phyloP scores from a whole-genome alignment of 2,797 vertebrate species.

The Parauchenoglanis ngamensis region DNA sequence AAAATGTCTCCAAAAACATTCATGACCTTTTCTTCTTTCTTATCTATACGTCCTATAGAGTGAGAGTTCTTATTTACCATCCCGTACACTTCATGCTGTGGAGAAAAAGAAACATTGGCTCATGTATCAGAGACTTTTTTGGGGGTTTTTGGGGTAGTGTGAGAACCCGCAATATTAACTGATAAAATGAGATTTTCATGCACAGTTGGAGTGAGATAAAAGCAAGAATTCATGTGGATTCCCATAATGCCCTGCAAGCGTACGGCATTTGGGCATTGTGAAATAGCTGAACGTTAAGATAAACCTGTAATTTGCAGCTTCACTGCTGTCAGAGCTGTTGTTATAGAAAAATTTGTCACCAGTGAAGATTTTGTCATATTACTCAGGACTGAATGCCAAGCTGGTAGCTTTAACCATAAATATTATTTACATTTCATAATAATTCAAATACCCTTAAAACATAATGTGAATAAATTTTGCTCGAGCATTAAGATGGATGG shows the following conservation, averaged over 20 bases:
- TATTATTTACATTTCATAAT: background rate
- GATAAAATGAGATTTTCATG: background rate
- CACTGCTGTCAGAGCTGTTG: background rate
- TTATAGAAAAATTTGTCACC: background rate
- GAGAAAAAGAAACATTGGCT: conserved; percentile 1
- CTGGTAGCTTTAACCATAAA: background rate
- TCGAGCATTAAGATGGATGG: background rate
- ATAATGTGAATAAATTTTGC: background rate
- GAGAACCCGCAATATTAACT: conserved; percentile 4
- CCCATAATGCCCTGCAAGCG: background rate
- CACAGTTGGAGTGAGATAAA: conserved; percentile 9
- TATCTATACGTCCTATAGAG: background rate
- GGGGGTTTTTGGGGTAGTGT: background rate
- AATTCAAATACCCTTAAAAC: background rate
- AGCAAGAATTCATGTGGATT: background rate
- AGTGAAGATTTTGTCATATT: background rate
- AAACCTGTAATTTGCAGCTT: background rate
- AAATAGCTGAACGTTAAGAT: background rate
- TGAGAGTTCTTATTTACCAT: background rate
- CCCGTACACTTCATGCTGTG: background rate
- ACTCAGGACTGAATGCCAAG: background rate
- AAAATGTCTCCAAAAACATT: background rate
- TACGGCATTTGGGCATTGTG: background rate
- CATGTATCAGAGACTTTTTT: background rate
- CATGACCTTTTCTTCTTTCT: background rate